Evolutionary conservation across 2,888 invertebrate species (phyloP).

Genomic region (Spatulosminthurus flaviceps): DNA sequence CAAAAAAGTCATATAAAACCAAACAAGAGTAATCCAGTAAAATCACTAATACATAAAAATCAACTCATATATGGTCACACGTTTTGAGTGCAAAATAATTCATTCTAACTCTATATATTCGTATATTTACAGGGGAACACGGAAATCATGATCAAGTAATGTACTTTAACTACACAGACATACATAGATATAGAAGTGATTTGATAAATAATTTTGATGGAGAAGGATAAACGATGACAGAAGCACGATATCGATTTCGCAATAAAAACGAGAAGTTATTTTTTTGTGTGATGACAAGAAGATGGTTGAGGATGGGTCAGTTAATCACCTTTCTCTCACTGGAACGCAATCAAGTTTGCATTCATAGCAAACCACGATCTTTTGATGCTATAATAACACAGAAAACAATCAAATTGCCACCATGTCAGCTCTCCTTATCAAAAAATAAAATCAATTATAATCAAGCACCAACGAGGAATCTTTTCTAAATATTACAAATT

Average conservation of each 20-base stretch:
- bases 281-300: slow-evolving; percentile 25
- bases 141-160: slow-evolving; percentile 37
- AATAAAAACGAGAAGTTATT: slow-evolving; percentile 39
- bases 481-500: neutral
- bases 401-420: slow-evolving; percentile 48
- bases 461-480: neutral
- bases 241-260: slow-evolving; percentile 35
- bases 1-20: too few relatives aligned
- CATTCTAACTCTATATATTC: neutral
- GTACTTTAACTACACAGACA: slow-evolving; percentile 37
- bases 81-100: slow-evolving; percentile 19
- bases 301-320: slow-evolving; percentile 37
- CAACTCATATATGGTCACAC: neutral
- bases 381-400: slow-evolving; percentile 52
- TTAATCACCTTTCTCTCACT: slow-evolving; percentile 54
- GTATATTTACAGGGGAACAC: slow-evolving; percentile 22
- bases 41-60: neutral
- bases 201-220: slow-evolving; percentile 36
- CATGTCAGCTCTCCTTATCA: slow-evolving; percentile 10
- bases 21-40: neutral
- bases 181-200: slow-evolving; percentile 43
- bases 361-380: slow-evolving; percentile 54
- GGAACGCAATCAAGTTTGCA: slow-evolving; percentile 52
- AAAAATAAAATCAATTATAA: neutral
- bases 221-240: slow-evolving; percentile 39